Evolutionary conservation across 2,888 invertebrate genomes (phyloP), one percentile per base, ranked within the genome.

Genomic region (Micoletzkya japonica): DNA sequence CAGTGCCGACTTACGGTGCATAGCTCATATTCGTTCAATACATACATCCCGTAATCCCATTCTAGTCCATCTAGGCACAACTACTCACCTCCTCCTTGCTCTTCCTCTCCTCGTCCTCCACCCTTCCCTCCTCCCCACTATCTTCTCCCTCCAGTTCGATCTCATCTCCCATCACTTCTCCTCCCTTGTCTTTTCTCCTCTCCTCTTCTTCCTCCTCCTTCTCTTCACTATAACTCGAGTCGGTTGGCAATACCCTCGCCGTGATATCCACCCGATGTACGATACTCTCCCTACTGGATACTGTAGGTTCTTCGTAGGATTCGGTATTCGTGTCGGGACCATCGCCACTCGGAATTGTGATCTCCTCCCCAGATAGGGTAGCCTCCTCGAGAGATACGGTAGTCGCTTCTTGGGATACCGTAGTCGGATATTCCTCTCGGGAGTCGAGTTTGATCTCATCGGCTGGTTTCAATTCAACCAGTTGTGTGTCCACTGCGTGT

Each of bases 401-500:
- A n/a, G n/a, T n/a, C n/a, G n/a, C n/a, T n/a, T n/a, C n/a, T n/a
- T n/a, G n/a, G n/a, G n/a, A n/a, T n/a, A n/a, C n/a, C n/a, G n/a
- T n/a, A n/a, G n/a, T n/a, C n/a, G n/a, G n/a, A n/a, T n/a, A n/a
- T n/a, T n/a, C n/a, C n/a, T n/a, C n/a, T n/a, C n/a, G n/a, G n/a
- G n/a, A n/a, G n/a, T n/a, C n/a, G n/a, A n/a, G n/a, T n/a, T n/a
- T n/a, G n/a, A n/a, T n/a, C n/a, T n/a, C n/a, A n/a, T n/a, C n/a
- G n/a, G n/a, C n/a, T n/a, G n/a, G n/a, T n/a, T n/a, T n/a, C n/a
- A n/a, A n/a, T n/a, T n/a, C n/a, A n/a, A n/a, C 34, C 0, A 63
- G 63, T 6, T 63, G 63, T 1, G 63, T 50, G 63, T 63, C 63
- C n/a, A 63, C 63, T 0, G 49, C 63, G 34, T 63, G 63, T 14